Evolutionary conservation across 2,113 vertebrate genomes (phyloP).

Genomic region (Perognathus longimembris): DNA sequence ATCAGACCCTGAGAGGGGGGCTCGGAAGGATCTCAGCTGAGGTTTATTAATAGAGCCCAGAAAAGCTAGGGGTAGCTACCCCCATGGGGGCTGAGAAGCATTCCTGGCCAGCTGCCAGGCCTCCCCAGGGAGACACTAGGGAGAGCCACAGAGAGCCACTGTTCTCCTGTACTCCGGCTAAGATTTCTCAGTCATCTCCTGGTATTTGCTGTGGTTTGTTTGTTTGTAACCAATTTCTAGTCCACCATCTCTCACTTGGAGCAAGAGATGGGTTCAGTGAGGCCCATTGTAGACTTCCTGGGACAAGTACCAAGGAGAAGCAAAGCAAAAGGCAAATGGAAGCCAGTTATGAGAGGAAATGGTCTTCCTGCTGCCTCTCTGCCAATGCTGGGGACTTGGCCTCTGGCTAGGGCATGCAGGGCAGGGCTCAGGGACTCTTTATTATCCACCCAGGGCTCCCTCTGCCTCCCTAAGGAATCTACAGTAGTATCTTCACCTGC

Average conservation of each 20-base stretch:
- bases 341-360: slow-evolving; percentile 4
- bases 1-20: slow-evolving; percentile 66
- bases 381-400: background rate
- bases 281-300: slow-evolving; percentile 19
- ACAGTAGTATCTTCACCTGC: background rate
- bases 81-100: background rate
- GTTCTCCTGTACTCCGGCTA: background rate
- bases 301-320: background rate
- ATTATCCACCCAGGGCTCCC: background rate
- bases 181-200: slow-evolving; percentile 47
- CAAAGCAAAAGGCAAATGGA: slow-evolving; percentile 23
- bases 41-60: slow-evolving; percentile 58
- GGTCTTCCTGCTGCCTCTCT: background rate
- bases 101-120: background rate
- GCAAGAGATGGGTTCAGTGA: slow-evolving; percentile 24
- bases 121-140: background rate
- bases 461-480: background rate
- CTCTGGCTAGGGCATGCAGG: background rate
- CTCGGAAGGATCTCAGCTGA: background rate
- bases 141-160: background rate
- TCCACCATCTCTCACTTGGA: slow-evolving; percentile 39
- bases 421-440: background rate
- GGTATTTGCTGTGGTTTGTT: slow-evolving; percentile 39
- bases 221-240: slow-evolving; percentile 31
- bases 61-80: background rate